These are phyloP conservation scores for Pangasius sanitwongsei DNA, from an alignment of 2,797 vertebrate species.

Conservation along the genomic window DNA sequence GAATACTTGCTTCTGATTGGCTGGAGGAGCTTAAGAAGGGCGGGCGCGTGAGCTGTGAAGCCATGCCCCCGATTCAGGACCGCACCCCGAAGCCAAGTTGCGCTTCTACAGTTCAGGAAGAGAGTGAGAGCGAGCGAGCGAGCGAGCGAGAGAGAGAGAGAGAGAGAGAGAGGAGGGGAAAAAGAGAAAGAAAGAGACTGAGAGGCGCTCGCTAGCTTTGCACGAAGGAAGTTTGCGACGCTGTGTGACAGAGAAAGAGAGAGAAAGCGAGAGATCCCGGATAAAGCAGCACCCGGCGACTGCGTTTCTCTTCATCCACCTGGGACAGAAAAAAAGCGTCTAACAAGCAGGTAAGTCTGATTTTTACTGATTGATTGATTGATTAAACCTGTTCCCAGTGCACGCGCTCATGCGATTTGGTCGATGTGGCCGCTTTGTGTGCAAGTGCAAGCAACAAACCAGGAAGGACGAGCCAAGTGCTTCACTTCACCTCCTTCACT, in stretches of 20 bases:
- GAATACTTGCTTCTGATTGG: conserved; percentile 11
- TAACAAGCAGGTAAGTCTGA: not conserved
- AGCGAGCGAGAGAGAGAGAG: conserved; percentile 27
- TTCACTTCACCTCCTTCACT: conserved; percentile 53
- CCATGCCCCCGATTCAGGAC: not conserved
- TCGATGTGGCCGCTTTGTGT: conserved; percentile 21
- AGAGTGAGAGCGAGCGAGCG: not conserved
- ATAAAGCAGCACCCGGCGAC: conserved; percentile 55
- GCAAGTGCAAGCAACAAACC: conserved; percentile 64
- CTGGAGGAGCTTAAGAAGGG: not conserved
- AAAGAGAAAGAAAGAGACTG: conserved; percentile 61
- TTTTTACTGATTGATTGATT: not conserved
- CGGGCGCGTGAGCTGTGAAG: not conserved
- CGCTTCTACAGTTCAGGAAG: not conserved
- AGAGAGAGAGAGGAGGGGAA: conserved; percentile 49
- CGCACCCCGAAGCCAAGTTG: conserved; percentile 27
- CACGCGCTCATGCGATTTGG: conserved; percentile 28
- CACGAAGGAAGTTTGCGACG: conserved; percentile 70
- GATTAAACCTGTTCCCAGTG: not conserved
- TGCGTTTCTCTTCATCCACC: conserved; percentile 57
- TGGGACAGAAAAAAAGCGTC: not conserved
- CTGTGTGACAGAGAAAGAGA: conserved; percentile 51
- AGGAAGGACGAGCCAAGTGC: conserved; percentile 64
- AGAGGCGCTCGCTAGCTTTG: conserved; percentile 64
- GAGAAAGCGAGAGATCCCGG: conserved; percentile 54